Evolutionary conservation across 2,888 invertebrate genomes (phyloP).

Genomic region (Dicycla oo): DNA sequence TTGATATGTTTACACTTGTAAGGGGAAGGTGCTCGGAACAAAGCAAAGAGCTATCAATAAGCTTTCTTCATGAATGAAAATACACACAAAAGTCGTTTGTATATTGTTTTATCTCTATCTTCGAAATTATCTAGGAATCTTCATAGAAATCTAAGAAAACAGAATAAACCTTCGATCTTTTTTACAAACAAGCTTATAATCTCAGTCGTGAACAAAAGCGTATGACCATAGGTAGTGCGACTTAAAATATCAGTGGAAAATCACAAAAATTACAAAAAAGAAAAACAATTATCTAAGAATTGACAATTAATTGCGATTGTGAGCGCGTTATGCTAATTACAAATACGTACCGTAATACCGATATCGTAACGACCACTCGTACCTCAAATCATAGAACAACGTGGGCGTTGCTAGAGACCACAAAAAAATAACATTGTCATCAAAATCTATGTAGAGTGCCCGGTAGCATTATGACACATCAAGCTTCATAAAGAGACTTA

Average conservation of each 20-base stretch:
- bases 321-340: conserved; percentile 15
- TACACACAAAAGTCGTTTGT: conserved; percentile 31
- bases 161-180: background rate
- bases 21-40: conserved; percentile 14
- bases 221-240: conserved; percentile 29
- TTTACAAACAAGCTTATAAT: conserved; percentile 16
- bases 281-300: conserved; percentile 4
- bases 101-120: conserved; percentile 13
- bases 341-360: conserved; percentile 10
- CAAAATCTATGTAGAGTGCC: background rate
- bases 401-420: background rate
- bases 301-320: conserved; percentile 33
- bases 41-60: background rate
- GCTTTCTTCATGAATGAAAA: background rate
- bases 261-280: conserved; percentile 5
- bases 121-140: conserved; percentile 14
- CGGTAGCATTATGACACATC: background rate
- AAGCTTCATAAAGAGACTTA: background rate
- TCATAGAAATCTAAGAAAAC: conserved; percentile 5
- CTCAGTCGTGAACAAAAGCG: conserved; percentile 12
- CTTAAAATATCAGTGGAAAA: conserved; percentile 26
- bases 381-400: conserved; percentile 22
- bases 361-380: background rate
- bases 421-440: background rate
- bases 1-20: conserved; percentile 15